These are phyloP conservation scores for Caenorhabditis inopinata DNA, from an alignment of 1,140 invertebrate species.

Conservation along the genomic window DNA sequence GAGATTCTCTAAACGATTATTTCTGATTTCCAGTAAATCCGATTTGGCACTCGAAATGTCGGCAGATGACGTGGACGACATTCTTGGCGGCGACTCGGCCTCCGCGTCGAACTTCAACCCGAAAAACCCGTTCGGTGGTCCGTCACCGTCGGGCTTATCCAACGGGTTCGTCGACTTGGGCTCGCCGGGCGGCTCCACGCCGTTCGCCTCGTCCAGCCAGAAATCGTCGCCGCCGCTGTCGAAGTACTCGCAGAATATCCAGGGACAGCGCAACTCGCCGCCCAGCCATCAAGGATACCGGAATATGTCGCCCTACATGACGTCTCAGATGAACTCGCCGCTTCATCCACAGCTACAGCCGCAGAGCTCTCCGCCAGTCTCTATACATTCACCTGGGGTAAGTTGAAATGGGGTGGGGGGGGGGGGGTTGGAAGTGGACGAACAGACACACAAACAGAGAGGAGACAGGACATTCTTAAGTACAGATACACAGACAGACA, in stretches of 20 bases:
- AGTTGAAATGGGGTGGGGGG: too few relatives aligned
- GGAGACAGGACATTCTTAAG: too few relatives aligned
- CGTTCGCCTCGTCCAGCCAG: not conserved
- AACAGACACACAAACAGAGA: too few relatives aligned
- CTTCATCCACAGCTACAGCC: constrained; percentile 15
- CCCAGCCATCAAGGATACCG: not conserved
- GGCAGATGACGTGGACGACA: constrained; percentile 7
- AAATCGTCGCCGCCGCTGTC: constrained; percentile 8
- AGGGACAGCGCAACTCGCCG: not conserved
- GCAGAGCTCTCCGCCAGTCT: not conserved
- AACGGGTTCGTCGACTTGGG: not conserved
- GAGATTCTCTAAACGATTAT: not conserved
- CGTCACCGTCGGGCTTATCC: not conserved
- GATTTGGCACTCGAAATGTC: constrained; percentile 5
- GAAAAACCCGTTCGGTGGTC: constrained; percentile 7
- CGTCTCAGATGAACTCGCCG: not conserved
- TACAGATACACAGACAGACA: too few relatives aligned
- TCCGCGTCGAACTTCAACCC: not conserved
- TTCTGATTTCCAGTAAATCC: not conserved
- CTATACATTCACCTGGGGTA: constrained; percentile 6
- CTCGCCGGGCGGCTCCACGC: not conserved
- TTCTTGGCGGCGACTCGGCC: not conserved
- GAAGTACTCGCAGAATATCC: constrained; percentile 7
- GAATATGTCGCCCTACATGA: constrained; percentile 15
- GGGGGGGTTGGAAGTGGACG: too few relatives aligned